Evolutionary conservation across 1,140 invertebrate species (phyloP).

Genomic region (Trypoxylus dichotomus): DNA sequence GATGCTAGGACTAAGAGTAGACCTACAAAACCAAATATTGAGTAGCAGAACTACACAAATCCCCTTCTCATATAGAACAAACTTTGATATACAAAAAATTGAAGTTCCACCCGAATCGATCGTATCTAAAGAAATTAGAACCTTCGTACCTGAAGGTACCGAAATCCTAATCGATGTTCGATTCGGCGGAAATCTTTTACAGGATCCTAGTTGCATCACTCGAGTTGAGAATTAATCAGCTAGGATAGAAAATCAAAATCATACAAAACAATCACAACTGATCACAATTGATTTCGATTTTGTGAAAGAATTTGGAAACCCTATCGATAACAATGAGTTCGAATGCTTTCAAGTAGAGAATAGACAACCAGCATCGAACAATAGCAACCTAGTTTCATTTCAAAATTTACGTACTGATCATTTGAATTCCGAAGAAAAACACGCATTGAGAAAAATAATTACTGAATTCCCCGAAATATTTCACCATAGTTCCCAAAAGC

Average conservation of each 20-base stretch:
- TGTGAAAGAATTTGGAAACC: too few relatives aligned
- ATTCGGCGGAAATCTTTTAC: background rate
- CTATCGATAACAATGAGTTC: too few relatives aligned
- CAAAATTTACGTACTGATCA: background rate
- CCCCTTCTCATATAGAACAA: too few relatives aligned
- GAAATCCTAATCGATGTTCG: background rate
- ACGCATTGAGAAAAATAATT: background rate
- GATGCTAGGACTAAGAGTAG: slow-evolving; percentile 35
- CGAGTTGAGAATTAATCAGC: too few relatives aligned
- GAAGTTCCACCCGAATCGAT: background rate
- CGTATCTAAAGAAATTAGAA: background rate
- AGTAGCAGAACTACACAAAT: slow-evolving; percentile 32
- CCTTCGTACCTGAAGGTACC: background rate
- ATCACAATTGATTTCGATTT: background rate
- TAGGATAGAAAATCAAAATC: too few relatives aligned
- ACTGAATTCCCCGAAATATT: too few relatives aligned
- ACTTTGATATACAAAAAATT: background rate
- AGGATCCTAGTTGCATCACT: background rate
- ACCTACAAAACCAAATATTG: slow-evolving; percentile 34
- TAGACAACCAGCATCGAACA: background rate
- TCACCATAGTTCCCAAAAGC: too few relatives aligned
- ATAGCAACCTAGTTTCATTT: background rate
- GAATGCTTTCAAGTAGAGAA: background rate
- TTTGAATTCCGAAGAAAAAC: background rate
- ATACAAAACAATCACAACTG: background rate